Evolutionary conservation across 2,113 vertebrate genomes (phyloP), one percentile per base, ranked within the genome.

Genomic region (Cacatua alba): DNA sequence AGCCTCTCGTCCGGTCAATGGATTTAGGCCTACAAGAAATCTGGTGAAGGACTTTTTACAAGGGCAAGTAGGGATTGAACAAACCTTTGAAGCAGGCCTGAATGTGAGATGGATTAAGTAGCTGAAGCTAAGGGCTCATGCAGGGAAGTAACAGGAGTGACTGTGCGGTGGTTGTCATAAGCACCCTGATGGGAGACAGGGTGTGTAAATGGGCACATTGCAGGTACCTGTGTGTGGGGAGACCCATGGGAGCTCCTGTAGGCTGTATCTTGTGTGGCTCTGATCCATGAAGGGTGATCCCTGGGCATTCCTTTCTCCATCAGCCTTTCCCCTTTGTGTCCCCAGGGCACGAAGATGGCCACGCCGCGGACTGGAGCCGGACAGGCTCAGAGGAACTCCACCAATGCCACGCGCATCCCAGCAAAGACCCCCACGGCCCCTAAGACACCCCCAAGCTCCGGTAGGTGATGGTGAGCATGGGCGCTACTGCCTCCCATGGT

Each of bases 381-480:
- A 44, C 95, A 98, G 10, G 96, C 97, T 35, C 98, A 98, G 95
- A 99, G 98, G 90, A 98, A 98, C 95, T 97, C 98, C 2, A 96
- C 91, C 82, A 98, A 98, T 1, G 98, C 98, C 92, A 98, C 98
- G 37, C 99, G 98, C 96, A 98, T 98, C 64, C 98, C 99, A 11
- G 98, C 98, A 33, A 99, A 98, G 98, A 98, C 98, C 14, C 97
- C 98, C 11, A 97, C 98, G 10, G 52, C 96, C 82, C 98, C 98
- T 55, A 98, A 98, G 97, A 98, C 98, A 21, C 98, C 98, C 5
- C 98, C 98, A 2, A 94, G 97, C 90, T 96, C 97, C 7, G 97
- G 98, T 98, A 97, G 81, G 96, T 85, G 68, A 62, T 26, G 63
- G n/a, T 2, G 16, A 63, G 44, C 11, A 35, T 2, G 1, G 0